phyloP scores from a whole-genome alignment of 1,140 invertebrate species.

The Conopomorpha cramerella region DNA sequence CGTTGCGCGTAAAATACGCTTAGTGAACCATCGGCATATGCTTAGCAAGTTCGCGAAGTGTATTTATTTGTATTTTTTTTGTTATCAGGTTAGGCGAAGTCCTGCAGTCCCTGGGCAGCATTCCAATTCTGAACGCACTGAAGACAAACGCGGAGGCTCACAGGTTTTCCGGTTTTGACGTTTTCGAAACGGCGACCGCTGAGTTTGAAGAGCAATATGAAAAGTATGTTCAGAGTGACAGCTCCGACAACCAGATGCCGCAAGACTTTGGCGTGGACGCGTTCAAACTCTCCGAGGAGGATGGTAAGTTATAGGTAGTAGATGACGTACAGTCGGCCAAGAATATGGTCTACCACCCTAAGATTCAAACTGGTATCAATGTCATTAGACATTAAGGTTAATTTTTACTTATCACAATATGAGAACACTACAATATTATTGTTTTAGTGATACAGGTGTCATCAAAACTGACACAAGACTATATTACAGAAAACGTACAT shows the following conservation, averaged over 20 bases:
- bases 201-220: conserved; percentile 40
- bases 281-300: conserved; percentile 46
- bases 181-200: conserved; percentile 44
- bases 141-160: conserved; percentile 67
- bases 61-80: conserved; percentile 19
- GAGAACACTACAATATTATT: too few relatives aligned
- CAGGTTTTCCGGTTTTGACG: conserved; percentile 65
- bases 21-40: too few relatives aligned
- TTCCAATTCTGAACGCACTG: conserved; percentile 81
- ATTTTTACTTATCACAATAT: too few relatives aligned
- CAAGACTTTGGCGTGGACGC: conserved; percentile 45
- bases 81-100: conserved; percentile 77
- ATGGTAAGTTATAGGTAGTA: conserved; percentile 40
- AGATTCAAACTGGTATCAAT: too few relatives aligned
- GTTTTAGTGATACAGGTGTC: too few relatives aligned
- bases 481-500: too few relatives aligned
- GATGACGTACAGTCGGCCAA: too few relatives aligned
- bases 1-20: too few relatives aligned
- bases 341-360: too few relatives aligned
- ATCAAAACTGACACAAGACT: too few relatives aligned
- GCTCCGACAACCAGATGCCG: conserved; percentile 25
- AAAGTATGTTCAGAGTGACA: conserved; percentile 29
- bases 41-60: conserved; percentile 5
- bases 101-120: conserved; percentile 74
- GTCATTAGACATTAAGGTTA: too few relatives aligned